A percentile compares a stretch with the other conserved stretches of the same genome.
Conservation (phyloP, 1,140 invertebrate genomes). For the Copidosoma floridanum region DNA sequence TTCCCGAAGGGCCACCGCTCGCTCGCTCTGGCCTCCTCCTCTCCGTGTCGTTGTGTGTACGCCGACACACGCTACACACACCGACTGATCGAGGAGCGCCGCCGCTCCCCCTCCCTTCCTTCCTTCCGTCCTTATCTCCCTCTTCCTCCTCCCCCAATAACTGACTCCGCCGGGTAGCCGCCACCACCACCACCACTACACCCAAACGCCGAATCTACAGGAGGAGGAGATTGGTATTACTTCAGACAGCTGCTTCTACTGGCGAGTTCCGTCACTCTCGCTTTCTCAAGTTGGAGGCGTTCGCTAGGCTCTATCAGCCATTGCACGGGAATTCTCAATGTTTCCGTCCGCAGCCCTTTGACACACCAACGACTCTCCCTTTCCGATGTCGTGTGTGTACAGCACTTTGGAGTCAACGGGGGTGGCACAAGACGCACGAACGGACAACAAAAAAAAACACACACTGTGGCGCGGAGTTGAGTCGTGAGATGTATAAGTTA, state of each 20-base stretch:
- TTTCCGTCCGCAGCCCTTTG: too few species aligned
- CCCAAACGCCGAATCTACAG: constrained; percentile 8
- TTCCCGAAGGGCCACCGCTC: constrained; percentile 34
- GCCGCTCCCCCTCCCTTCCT: constrained; percentile 3
- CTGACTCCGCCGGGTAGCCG: constrained; percentile 38
- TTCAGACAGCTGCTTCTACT: too few species aligned
- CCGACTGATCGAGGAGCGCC: not conserved
- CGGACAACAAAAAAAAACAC: too few species aligned
- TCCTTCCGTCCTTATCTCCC: constrained; percentile 16
- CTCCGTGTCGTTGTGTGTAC: constrained; percentile 7
- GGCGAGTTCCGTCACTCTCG: too few species aligned
- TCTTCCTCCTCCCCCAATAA: constrained; percentile 25
- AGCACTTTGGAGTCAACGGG: too few species aligned
- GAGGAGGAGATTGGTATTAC: too few species aligned
- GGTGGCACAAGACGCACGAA: too few species aligned
- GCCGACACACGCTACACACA: not conserved
- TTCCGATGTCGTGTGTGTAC: too few species aligned
- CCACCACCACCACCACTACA: constrained; percentile 31
- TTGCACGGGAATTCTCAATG: too few species aligned
- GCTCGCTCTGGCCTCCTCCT: constrained; percentile 20
- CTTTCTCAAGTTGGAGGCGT: too few species aligned
- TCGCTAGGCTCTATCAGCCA: too few species aligned
- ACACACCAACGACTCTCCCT: too few species aligned
- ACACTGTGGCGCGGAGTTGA: not conserved
- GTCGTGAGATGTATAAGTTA: constrained; percentile 2